phyloP scores from a whole-genome alignment of 1,140 invertebrate species.

The Platyscapa corneri region DNA sequence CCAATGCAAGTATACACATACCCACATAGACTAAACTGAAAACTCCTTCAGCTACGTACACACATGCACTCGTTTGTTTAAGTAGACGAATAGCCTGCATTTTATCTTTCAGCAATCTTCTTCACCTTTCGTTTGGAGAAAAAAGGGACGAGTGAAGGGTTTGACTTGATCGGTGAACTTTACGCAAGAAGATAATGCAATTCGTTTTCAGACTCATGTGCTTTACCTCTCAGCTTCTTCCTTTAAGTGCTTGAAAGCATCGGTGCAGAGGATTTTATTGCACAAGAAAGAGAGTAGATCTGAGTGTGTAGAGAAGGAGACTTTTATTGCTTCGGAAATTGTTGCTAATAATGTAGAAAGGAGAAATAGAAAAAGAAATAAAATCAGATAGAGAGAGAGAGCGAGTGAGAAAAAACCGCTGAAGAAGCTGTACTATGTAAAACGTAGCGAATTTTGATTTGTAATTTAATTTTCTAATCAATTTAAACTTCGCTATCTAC shows the following conservation, averaged over 20 bases:
- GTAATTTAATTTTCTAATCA: too few species aligned
- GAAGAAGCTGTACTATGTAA: too few species aligned
- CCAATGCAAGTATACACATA: neutral
- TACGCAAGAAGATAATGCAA: slow-evolving; percentile 18
- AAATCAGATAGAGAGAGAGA: too few species aligned
- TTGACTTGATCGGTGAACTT: slow-evolving; percentile 20
- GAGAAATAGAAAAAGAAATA: too few species aligned
- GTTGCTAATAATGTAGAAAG: too few species aligned
- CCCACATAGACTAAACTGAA: neutral
- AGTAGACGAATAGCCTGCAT: too few species aligned
- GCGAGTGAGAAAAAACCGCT: slow-evolving; percentile 14
- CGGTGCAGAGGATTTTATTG: neutral
- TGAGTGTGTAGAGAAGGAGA: slow-evolving; percentile 30
- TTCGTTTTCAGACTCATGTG: neutral
- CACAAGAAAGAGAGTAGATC: neutral
- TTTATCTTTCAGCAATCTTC: too few species aligned
- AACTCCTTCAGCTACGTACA: too few species aligned
- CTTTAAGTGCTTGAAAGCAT: slow-evolving; percentile 38
- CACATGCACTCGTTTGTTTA: too few species aligned
- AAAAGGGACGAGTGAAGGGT: neutral
- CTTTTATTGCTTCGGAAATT: too few species aligned
- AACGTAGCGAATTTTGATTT: too few species aligned
- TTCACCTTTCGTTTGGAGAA: neutral
- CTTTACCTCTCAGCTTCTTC: neutral
- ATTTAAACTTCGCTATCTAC: too few species aligned